Base-by-base conservation (phyloP, 64 coral and sea anemone genomes). In the Stylophora pistillata region DNA sequence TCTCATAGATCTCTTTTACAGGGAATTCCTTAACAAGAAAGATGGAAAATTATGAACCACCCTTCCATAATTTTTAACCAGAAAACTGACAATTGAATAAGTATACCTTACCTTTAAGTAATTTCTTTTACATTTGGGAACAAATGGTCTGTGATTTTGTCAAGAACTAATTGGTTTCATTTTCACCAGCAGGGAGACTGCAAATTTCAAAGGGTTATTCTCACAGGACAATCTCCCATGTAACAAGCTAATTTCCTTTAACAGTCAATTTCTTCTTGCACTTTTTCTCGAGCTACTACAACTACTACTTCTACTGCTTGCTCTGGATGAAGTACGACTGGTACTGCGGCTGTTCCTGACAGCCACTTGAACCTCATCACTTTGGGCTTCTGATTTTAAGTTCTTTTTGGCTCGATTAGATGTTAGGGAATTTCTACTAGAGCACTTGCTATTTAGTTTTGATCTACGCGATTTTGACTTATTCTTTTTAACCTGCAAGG, bases 401-500 rank as follows among this genome's bases (percentile, higher is more conserved):
- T 79, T 91, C 74, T 47, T 94, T 69, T 53, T 90, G 58, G 63
- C 74, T 64, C 75, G 72, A 56, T 76, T 78, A 23, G 80, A 69
- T 29, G 7, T 7, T 52, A 12, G 53, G 15, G 58, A 53, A 17
- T 58, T 73, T 34, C 32, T 93, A 85, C 90, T 89, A 23, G 74
- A 89, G 41, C 76, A 85, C 27, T 73, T 91, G 64, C 91, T 89
- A 77, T 78, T 86, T 31, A 87, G 79, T 86, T 70, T 95, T 86
- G 94, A 66, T 85, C 76, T 89, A 47, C n/a, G 71, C 75, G 90
- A 89, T 78, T 92, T 95, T 76, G 93, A 87, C 82, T 95, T 99
- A 93, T 88, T 93, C 92, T 99, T 99, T 82, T 95, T 99, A 99
- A 99, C 97, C 97, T 99, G 97, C 77, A 91, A 74, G 73, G 97